Percentiles rank a stretch among this genome's conserved stretches.
These are phyloP conservation scores for Odocoileus virginianus DNA, from an alignment of 2,113 vertebrate species.

Conservation along the genomic window DNA sequence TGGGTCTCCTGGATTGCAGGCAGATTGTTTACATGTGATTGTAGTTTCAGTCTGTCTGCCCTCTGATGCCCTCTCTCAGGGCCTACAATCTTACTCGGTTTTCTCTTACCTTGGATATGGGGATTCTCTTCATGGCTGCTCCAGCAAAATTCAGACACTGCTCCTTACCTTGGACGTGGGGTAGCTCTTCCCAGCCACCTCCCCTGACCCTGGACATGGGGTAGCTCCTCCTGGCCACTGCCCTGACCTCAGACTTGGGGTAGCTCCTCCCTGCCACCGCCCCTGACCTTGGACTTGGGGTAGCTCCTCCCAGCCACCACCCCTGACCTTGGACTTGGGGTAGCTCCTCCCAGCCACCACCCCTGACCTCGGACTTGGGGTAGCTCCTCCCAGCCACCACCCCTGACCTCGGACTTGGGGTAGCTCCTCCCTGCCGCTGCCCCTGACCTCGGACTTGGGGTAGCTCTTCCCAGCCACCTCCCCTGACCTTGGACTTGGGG, in stretches of 20 bases:
- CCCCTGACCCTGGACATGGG: too few relatives aligned
- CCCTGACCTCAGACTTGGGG: too few relatives aligned
- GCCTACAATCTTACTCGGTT: not conserved
- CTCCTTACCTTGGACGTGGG: not conserved
- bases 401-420: too few relatives aligned
- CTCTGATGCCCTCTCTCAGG: not conserved
- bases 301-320: too few relatives aligned
- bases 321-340: too few relatives aligned
- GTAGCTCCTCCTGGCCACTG: rapidly evolving
- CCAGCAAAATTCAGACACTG: not conserved
- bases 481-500: too few relatives aligned
- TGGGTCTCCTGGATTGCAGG: not conserved
- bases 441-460: too few relatives aligned
- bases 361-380: too few relatives aligned
- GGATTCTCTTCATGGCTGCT: not conserved
- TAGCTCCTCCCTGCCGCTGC: too few relatives aligned
- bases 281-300: too few relatives aligned
- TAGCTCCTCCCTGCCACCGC: rapidly evolving
- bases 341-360: rapidly evolving
- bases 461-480: rapidly evolving
- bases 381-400: too few relatives aligned
- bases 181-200: rapidly evolving
- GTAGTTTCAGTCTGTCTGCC: not conserved
- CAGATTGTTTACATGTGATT: not conserved
- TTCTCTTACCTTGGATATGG: not conserved